A percentile compares a stretch with the other conserved stretches of the same genome.
These are phyloP conservation scores for Pogonognathellus flavescens DNA, from an alignment of 1,140 invertebrate genomes.

Conservation along the genomic window DNA sequence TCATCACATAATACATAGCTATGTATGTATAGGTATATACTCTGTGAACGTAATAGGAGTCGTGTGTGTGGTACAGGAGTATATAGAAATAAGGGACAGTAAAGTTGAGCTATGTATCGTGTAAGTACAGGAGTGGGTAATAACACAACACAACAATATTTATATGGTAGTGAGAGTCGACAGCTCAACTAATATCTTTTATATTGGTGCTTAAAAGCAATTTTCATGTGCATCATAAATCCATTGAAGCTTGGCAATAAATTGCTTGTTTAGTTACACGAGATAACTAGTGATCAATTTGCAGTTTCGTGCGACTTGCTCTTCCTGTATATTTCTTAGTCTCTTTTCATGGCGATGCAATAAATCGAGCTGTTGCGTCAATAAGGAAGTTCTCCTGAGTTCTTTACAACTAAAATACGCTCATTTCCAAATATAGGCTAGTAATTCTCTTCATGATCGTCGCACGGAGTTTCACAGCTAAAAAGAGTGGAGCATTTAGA, in stretches of 20 bases:
- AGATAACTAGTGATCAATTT: slow-evolving; percentile 41
- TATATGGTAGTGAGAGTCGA: neutral
- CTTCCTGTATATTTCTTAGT: neutral
- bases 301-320: neutral
- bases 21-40: too few relatives aligned
- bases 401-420: neutral
- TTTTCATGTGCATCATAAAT: slow-evolving; percentile 39
- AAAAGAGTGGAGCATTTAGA: too few relatives aligned
- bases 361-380: slow-evolving; percentile 40
- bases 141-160: too few relatives aligned
- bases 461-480: too few relatives aligned
- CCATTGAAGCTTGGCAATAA: slow-evolving; percentile 30
- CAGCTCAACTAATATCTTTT: slow-evolving; percentile 7
- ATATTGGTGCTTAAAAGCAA: slow-evolving; percentile 1
- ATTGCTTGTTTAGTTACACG: slow-evolving; percentile 36
- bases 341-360: neutral
- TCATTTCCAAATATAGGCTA: neutral
- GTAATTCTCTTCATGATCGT: too few relatives aligned
- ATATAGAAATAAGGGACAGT: too few relatives aligned
- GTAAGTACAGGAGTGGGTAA: too few relatives aligned
- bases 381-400: slow-evolving; percentile 10
- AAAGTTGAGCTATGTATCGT: too few relatives aligned
- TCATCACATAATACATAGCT: too few relatives aligned
- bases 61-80: too few relatives aligned
- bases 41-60: too few relatives aligned